Percentiles rank a stretch among this genome's conserved stretches.
phyloP scores from a whole-genome alignment of 2,797 vertebrate species.

The Lacerta bilineata region DNA sequence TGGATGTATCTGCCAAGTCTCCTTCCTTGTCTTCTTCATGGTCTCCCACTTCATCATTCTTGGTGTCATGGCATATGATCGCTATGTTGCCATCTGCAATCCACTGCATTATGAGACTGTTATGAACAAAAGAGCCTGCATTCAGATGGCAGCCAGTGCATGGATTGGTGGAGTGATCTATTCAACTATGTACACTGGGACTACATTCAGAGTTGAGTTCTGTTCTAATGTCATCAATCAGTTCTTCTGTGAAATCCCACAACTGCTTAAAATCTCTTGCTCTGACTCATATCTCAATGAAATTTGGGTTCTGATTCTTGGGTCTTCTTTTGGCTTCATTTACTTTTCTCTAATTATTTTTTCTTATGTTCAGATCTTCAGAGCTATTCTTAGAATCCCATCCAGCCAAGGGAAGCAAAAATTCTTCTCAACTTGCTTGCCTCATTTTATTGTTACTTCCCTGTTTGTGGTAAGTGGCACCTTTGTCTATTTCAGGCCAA shows the following conservation, averaged over 20 bases:
- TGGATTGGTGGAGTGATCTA: neutral
- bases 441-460: neutral
- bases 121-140: no score
- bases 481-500: neutral
- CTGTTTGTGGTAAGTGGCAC: neutral
- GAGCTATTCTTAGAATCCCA: neutral
- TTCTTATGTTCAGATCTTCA: slow-evolving; percentile 15
- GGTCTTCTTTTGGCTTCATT: neutral
- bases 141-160: neutral
- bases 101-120: no score
- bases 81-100: no score
- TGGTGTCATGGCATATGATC: neutral
- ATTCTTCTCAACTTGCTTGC: neutral
- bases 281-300: no score
- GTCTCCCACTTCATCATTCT: neutral
- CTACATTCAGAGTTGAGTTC: neutral
- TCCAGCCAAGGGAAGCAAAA: slow-evolving; percentile 1
- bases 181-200: neutral
- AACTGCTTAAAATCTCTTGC: no score
- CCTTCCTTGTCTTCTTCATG: neutral
- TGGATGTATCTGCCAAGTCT: slow-evolving; percentile 10
- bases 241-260: neutral
- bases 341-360: neutral
- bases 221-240: neutral
- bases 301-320: no score